Evolutionary conservation across 92 coral and sea anemone species (phyloP), one percentile per base, ranked within the genome.

Genomic region (Bergia sp.): DNA sequence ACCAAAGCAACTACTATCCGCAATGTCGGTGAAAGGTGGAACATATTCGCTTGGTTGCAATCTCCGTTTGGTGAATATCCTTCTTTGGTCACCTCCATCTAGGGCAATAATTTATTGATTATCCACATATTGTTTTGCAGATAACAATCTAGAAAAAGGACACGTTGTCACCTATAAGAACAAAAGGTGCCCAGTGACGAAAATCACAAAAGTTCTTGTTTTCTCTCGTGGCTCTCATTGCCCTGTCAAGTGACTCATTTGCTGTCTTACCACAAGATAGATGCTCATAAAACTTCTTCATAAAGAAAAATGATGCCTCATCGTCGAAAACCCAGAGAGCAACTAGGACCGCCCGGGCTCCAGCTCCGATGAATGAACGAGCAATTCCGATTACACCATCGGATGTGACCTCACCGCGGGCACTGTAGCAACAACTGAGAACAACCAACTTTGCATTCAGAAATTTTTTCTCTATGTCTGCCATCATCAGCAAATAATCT

Each of bases 361-460:
- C 93, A 49, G 90, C 90, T n/a, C 87, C 88, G 85, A 90, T 72
- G 53, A 90, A 90, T 2, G 93, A 55, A 41, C 93, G 93, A 36
- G 93, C 80, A 71, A 90, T 61, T 4, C 93, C 93, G 41, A 86
- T 78, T n/a, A 90, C 93, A 1, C 93, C 90, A 61, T 90, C 93
- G 80, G 90, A 65, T 8, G 82, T 41, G 79, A 90, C 81, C 16
- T 90, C 64, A 41, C 93, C 93, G 71, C 66, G 77, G 0, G 87
- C 93, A 29, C 87, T 86, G 67, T 86, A 74, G 39, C 93, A 90
- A 79, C 90, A 86, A 37, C 81, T 77, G 43, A 90, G 80, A 38
- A 90, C 93, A 50, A 86, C 90, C 85, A 90, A 86, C 37, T 82
- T 79, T 12, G 93, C 90, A 12, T 88, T 78, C 67, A 90, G 39